Percentiles rank a stretch among this genome's conserved stretches.
These are phyloP conservation scores for Premnoplex brunnescens DNA, from an alignment of 2,797 vertebrate genomes.

Conservation along the genomic window DNA sequence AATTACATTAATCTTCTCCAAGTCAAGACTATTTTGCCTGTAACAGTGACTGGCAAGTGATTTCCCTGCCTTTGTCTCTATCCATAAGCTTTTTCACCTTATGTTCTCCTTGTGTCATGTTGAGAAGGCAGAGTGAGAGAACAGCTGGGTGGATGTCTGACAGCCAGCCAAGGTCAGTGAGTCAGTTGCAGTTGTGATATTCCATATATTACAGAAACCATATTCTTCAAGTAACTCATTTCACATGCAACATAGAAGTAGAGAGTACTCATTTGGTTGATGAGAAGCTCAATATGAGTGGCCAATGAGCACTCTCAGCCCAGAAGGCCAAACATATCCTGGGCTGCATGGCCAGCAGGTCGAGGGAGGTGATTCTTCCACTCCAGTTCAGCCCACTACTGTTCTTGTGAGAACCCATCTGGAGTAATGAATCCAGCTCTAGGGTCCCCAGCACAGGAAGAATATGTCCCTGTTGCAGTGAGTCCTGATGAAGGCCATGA, in stretches of 20 bases:
- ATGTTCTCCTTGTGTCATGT: background rate
- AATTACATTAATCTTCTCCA: background rate
- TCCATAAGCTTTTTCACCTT: background rate
- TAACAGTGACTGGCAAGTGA: background rate
- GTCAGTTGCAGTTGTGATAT: background rate
- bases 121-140: background rate
- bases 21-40: background rate
- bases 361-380: background rate
- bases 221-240: background rate
- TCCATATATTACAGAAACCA: background rate
- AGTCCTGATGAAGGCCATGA: background rate
- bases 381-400: background rate
- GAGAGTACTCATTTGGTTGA: background rate
- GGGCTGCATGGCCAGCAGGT: background rate
- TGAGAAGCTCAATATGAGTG: background rate
- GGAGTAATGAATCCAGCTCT: background rate
- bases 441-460: background rate
- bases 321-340: background rate
- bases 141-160: background rate
- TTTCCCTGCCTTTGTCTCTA: background rate
- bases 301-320: fast-evolving
- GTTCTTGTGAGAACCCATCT: background rate
- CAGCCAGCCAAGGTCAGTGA: background rate
- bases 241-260: background rate
- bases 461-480: too few species aligned